These are phyloP conservation scores for Scaptodrosophila latifasciaeformis DNA, from an alignment of 2,888 invertebrate genomes.

Conservation along the genomic window DNA sequence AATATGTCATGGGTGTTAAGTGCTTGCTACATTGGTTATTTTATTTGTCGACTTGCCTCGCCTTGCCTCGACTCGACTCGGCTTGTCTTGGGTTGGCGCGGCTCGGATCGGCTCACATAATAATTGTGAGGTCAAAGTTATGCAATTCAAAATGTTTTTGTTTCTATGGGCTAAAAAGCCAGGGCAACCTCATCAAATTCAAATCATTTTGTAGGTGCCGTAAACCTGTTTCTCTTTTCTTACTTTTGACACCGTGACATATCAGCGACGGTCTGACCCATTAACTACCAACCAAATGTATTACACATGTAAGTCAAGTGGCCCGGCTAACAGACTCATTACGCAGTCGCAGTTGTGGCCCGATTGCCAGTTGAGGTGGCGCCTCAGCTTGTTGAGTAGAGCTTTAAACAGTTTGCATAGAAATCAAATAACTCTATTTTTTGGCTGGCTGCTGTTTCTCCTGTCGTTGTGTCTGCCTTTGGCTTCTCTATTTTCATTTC, in stretches of 20 bases:
- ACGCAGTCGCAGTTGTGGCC: conserved; percentile 3
- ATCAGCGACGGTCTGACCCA: conserved; percentile 26
- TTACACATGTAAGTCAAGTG: conserved; percentile 55
- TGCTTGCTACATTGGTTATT: not conserved
- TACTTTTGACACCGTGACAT: too few species aligned
- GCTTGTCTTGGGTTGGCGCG: not conserved
- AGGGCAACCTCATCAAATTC: conserved; percentile 2
- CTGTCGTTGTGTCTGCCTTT: conserved; percentile 6
- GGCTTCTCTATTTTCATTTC: conserved; percentile 7
- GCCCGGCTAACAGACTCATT: conserved; percentile 2
- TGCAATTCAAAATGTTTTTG: too few species aligned
- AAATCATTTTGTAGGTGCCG: too few species aligned
- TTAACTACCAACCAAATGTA: conserved; percentile 16
- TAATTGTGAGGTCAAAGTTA: too few species aligned
- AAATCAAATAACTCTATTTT: conserved; percentile 36
- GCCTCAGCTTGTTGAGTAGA: not conserved
- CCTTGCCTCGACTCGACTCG: not conserved
- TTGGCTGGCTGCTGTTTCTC: conserved; percentile 17
- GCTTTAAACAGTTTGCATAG: conserved; percentile 56
- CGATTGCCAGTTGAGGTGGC: conserved; percentile 10
- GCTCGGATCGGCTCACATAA: not conserved
- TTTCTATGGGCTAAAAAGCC: too few species aligned
- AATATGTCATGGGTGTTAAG: conserved; percentile 18
- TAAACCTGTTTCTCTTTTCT: not conserved
- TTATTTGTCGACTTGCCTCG: too few species aligned